Percentiles rank a stretch among this genome's conserved stretches.
Evolutionary conservation across 1,140 invertebrate species (phyloP).

Genomic region (Bicyclus anynana): DNA sequence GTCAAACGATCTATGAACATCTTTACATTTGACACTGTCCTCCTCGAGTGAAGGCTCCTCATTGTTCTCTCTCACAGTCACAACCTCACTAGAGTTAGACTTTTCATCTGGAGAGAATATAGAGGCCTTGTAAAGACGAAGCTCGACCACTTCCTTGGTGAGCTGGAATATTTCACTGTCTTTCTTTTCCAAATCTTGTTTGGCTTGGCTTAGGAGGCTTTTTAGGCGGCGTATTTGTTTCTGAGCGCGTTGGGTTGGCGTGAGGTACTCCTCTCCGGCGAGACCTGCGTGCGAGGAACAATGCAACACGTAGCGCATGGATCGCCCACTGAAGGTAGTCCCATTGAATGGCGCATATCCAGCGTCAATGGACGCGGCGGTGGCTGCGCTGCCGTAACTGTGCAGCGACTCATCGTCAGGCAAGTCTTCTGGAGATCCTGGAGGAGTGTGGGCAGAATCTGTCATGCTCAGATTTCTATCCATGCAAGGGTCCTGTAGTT

Average conservation of each 20-base stretch:
- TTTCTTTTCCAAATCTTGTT: conserved; percentile 86
- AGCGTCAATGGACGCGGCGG: conserved; percentile 86
- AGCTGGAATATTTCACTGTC: conserved; percentile 88
- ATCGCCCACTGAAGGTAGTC: conserved; percentile 84
- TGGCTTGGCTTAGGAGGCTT: conserved; percentile 83
- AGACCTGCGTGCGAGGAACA: conserved; percentile 87
- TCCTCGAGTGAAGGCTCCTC: conserved; percentile 73
- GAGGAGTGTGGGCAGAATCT: conserved; percentile 76
- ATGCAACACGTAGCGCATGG: conserved; percentile 88
- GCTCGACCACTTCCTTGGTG: conserved; percentile 89
- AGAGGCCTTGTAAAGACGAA: conserved; percentile 87
- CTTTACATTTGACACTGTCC: conserved; percentile 68
- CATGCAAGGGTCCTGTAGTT: conserved; percentile 49
- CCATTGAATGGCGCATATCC: conserved; percentile 88
- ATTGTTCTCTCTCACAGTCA: conserved; percentile 83
- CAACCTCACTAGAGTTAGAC: conserved; percentile 85
- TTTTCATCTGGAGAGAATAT: conserved; percentile 84
- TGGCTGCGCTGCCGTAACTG: conserved; percentile 85
- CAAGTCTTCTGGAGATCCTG: conserved; percentile 79
- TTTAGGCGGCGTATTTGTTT: conserved; percentile 86
- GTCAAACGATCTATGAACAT: conserved; percentile 53
- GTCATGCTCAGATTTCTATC: conserved; percentile 62
- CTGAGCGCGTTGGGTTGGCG: conserved; percentile 90
- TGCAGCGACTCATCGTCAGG: conserved; percentile 87
- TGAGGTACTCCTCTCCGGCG: conserved; percentile 87